phyloP scores from a whole-genome alignment of 2,888 invertebrate genomes.

The Cylindroiulus punctatus region DNA sequence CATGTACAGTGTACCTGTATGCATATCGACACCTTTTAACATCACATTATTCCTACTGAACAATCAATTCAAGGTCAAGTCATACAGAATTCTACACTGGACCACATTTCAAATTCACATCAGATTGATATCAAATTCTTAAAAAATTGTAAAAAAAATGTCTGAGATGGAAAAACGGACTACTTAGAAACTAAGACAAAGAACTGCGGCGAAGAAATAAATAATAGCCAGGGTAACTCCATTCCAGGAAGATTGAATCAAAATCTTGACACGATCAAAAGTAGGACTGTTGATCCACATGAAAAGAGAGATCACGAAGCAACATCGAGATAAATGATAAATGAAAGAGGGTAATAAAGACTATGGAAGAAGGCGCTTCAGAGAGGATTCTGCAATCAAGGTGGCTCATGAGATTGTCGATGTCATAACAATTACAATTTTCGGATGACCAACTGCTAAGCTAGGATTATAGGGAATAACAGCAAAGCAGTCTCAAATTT shows the following conservation, averaged over 20 bases:
- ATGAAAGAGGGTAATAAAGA: background rate
- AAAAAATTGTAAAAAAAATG: too few species aligned
- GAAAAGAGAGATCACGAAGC: background rate
- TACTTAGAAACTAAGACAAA: too few species aligned
- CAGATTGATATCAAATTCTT: too few species aligned
- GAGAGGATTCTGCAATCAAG: conserved; percentile 14
- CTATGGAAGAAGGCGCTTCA: background rate
- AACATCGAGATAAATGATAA: background rate
- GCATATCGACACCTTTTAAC: too few species aligned
- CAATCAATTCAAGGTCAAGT: too few species aligned
- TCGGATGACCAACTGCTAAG: conserved; percentile 30
- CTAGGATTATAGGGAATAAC: background rate
- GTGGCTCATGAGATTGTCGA: background rate
- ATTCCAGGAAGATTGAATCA: background rate
- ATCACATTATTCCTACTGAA: too few species aligned
- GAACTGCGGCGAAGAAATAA: too few species aligned
- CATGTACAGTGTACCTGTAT: too few species aligned
- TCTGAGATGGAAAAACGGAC: too few species aligned
- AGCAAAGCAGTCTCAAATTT: background rate
- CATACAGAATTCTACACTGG: too few species aligned
- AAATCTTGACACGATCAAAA: background rate
- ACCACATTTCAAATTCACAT: too few species aligned
- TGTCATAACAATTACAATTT: background rate
- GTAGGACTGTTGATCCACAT: background rate
- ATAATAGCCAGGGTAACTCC: background rate